These are phyloP conservation scores for Sylvilagus bachmani DNA, from an alignment of 2,113 vertebrate genomes.

Conservation along the genomic window DNA sequence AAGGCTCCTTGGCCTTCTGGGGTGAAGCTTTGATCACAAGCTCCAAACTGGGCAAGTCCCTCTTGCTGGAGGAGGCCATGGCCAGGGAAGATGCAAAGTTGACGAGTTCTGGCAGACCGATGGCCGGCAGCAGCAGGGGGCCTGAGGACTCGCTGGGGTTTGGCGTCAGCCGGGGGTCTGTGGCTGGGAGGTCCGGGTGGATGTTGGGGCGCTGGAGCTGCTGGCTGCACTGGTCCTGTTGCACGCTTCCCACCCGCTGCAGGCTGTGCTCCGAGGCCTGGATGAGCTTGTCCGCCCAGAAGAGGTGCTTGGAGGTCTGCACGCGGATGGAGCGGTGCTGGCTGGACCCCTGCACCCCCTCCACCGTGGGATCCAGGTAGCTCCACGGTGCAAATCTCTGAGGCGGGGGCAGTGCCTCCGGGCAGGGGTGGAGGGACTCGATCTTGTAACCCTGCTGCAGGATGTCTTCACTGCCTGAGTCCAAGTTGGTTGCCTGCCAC, in stretches of 20 bases:
- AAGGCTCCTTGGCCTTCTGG: not conserved
- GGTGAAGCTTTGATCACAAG: not conserved
- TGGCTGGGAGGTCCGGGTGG: not conserved
- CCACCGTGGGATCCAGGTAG: fast-evolving
- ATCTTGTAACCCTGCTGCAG: not conserved
- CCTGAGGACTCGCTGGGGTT: not conserved
- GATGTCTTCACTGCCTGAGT: fast-evolving
- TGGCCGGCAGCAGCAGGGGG: fast-evolving
- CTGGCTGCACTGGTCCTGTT: fast-evolving
- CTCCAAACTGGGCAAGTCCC: constrained; percentile 27
- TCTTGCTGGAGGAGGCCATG: constrained; percentile 54
- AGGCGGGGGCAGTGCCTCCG: fast-evolving
- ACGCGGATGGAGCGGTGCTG: not conserved
- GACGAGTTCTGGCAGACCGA: constrained; percentile 44
- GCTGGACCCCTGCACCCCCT: fast-evolving
- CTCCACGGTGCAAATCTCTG: not conserved
- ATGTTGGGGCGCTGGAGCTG: not conserved
- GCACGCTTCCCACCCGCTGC: fast-evolving
- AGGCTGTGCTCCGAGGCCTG: constrained; percentile 70
- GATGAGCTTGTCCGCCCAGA: constrained; percentile 71
- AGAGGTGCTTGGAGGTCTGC: constrained; percentile 81
- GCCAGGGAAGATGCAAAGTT: constrained; percentile 62
- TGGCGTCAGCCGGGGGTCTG: not conserved
- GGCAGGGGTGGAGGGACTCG: not conserved
- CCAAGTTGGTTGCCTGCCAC: not conserved